These are phyloP conservation scores for Pantherophis vulpinus DNA, from an alignment of 2,797 vertebrate species.

Conservation along the genomic window DNA sequence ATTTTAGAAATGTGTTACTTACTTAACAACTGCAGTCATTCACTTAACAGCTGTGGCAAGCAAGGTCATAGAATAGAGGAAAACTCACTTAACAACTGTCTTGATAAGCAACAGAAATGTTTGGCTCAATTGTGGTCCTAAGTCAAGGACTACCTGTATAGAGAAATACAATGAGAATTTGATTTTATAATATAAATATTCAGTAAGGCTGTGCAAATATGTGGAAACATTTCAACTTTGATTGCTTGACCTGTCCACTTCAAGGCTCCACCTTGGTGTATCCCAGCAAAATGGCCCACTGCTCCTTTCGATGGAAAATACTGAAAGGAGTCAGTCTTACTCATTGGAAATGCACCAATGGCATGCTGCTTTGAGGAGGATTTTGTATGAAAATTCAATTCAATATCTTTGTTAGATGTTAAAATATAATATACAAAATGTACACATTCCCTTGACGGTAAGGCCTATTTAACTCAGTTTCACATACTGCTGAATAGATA, in stretches of 20 bases:
- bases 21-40: not conserved
- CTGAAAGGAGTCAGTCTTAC: not conserved
- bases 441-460: not conserved
- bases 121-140: not conserved
- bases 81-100: not conserved
- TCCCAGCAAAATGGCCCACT: not conserved
- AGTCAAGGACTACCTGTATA: not conserved
- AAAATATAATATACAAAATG: fast-evolving
- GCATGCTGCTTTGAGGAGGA: not conserved
- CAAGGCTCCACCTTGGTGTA: not conserved
- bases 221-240: not conserved
- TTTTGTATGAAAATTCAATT: not conserved
- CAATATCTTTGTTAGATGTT: fast-evolving
- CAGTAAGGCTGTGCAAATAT: not conserved
- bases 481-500: not conserved
- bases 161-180: not conserved
- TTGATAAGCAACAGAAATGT: not conserved
- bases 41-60: not conserved
- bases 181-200: not conserved
- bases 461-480: not conserved
- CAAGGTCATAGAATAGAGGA: not conserved
- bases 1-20: not conserved
- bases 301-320: not conserved
- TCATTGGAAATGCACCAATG: not conserved
- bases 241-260: not conserved